Evolutionary conservation across 2,113 vertebrate species (phyloP).

Genomic region (Micromys minutus): DNA sequence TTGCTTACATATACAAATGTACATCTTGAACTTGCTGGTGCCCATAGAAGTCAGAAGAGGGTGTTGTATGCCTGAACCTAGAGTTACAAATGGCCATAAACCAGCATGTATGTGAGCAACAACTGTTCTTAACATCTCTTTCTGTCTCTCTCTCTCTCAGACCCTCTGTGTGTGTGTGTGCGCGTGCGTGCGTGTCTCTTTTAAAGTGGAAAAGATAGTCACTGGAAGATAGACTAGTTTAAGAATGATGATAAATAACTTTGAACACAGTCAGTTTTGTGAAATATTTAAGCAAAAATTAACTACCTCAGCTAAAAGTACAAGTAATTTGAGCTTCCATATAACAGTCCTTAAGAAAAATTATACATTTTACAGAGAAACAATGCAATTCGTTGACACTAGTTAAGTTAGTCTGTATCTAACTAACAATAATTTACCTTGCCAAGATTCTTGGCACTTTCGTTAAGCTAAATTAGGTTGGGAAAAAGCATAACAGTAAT

Average conservation of each 20-base stretch:
- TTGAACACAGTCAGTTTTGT: slow-evolving; percentile 2
- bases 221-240: neutral
- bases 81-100: neutral
- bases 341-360: slow-evolving; percentile 48
- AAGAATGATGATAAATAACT: slow-evolving; percentile 25
- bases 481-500: slow-evolving; percentile 73
- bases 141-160: neutral
- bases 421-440: slow-evolving; percentile 72
- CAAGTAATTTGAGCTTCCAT: slow-evolving; percentile 26
- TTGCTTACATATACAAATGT: neutral
- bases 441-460: slow-evolving; percentile 75
- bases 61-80: neutral
- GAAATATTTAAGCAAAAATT: slow-evolving; percentile 49
- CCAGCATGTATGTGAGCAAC: neutral
- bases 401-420: slow-evolving; percentile 62
- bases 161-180: too few relatives aligned
- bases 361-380: slow-evolving; percentile 51
- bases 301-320: slow-evolving; percentile 26
- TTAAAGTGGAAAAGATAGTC: neutral
- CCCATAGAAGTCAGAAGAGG: neutral
- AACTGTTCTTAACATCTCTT: neutral
- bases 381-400: slow-evolving; percentile 20
- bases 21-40: neutral
- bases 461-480: slow-evolving; percentile 72
- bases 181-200: too few relatives aligned